phyloP scores from a whole-genome alignment of 2,797 vertebrate species.

The Anas bernieri region DNA sequence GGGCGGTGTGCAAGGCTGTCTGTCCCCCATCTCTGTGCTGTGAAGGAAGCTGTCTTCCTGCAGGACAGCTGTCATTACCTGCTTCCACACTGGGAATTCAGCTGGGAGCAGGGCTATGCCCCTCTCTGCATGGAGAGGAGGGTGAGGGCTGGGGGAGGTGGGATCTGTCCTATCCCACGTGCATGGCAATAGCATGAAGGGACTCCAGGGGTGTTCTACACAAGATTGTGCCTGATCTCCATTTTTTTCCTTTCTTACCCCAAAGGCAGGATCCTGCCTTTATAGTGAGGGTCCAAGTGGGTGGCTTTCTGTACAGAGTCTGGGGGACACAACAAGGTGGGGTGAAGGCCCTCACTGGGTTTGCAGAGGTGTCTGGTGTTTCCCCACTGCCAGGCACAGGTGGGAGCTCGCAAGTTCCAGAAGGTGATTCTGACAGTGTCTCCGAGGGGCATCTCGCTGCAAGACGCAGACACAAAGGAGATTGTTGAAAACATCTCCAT shows the following conservation, averaged over 20 bases:
- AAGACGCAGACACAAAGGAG: constrained; percentile 87
- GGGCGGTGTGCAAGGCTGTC: background rate
- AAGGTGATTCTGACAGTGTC: constrained; percentile 92
- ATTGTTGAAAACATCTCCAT: constrained; percentile 90
- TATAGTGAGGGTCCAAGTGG: background rate
- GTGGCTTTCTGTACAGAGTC: background rate
- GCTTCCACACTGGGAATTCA: background rate
- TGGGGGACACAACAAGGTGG: background rate
- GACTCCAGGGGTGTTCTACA: background rate
- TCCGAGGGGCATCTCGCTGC: constrained; percentile 88
- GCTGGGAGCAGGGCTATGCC: background rate
- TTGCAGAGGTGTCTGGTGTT: constrained; percentile 2
- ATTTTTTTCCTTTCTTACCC: background rate
- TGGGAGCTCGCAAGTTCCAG: constrained; percentile 88
- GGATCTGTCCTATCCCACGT: background rate
- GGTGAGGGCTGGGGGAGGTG: background rate
- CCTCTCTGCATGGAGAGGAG: background rate
- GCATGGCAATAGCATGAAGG: background rate
- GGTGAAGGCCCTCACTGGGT: background rate
- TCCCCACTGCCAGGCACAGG: constrained; percentile 83
- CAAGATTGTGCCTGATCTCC: background rate
- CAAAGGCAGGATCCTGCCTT: background rate
- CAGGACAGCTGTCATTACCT: background rate
- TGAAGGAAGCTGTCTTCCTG: background rate
- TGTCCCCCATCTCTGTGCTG: background rate